Base-by-base conservation (phyloP, 2,888 invertebrate species). In the Oeneis ivallda region DNA sequence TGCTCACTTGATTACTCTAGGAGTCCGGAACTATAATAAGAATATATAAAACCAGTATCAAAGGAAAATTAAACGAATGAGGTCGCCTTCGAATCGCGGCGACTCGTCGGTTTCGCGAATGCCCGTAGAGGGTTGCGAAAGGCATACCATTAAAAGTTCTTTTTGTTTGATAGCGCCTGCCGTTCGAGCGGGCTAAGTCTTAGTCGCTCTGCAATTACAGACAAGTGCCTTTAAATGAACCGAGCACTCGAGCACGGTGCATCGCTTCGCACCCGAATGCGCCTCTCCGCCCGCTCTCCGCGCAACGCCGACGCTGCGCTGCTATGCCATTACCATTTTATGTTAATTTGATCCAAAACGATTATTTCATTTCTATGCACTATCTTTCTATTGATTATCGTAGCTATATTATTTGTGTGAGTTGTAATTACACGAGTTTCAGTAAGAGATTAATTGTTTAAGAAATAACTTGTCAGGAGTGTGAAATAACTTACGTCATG, bases 201-300 rank as follows among this genome's bases (percentile, higher is more conserved):
- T 89, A 88, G 89, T 86, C 84, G 82, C 83, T 85, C 82, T 85
- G 88, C 91, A 91, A 92, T 92, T 91, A 92, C 86, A 85, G 89
- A 89, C 88, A 90, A 92, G 90, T 89, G 89, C 84, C 86, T 92
- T 87, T 86, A 91, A 91, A 91, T 91, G 91, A 92, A 89, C 86
- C 85, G 81, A 87, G 87, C 89, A 84, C 92, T 92, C 89, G 84
- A 91, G 89, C 91, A 92, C 90, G 92, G 86, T 86, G 89, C 88
- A 85, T 85, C 87, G 85, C 83, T 80, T 84, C 83, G 86, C 84
- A 84, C 80, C 84, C 83, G 83, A 80, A 80, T 83, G 84, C 81
- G 82, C 83, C 80, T 43, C 61, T 82, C 85, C 9, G 34, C 41
- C 11, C 84, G 82, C 85, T 83, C 79, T 82, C 79, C 80, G 78